A percentile compares a stretch with the other conserved stretches of the same genome.
Evolutionary conservation across 2,888 invertebrate species (phyloP).

Genomic region (Mongoloraphidia duomilia): DNA sequence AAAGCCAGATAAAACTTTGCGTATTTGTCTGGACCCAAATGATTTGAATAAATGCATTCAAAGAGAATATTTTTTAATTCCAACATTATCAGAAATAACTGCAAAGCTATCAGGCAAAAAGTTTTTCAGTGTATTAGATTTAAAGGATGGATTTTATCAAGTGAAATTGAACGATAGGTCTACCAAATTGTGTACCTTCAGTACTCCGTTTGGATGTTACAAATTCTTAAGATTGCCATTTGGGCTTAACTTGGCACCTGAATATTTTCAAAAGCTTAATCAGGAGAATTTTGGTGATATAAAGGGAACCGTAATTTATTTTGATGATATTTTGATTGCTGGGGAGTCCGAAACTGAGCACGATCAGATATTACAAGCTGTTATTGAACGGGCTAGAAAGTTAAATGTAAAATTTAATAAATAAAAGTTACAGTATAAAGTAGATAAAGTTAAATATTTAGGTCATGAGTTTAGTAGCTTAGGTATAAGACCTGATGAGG

Average conservation of each 20-base stretch:
- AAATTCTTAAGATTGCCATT: conserved; percentile 1
- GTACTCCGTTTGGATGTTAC: conserved; percentile 5
- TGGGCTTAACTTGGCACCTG: conserved; percentile 1
- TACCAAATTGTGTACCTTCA: conserved; percentile 1
- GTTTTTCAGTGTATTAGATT: conserved; percentile 1
- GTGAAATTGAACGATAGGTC: background rate
- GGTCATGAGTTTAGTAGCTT: too few relatives aligned
- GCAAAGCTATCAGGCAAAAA: background rate
- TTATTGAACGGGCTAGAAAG: too few relatives aligned
- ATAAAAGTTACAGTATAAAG: too few relatives aligned
- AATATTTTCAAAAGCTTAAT: conserved; percentile 1
- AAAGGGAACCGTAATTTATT: too few relatives aligned
- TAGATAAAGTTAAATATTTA: too few relatives aligned
- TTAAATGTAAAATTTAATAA: too few relatives aligned
- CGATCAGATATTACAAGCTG: too few relatives aligned
- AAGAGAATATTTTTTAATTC: background rate
- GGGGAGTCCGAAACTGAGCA: too few relatives aligned
- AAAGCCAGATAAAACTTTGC: background rate
- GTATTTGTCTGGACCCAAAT: background rate
- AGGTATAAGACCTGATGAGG: too few relatives aligned
- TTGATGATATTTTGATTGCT: too few relatives aligned
- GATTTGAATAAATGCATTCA: too few relatives aligned
- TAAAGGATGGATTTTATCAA: conserved; percentile 2
- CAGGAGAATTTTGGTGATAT: too few relatives aligned
- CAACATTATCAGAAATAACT: background rate